Base-by-base conservation (phyloP, 2,113 vertebrate species). In the Sigmodon hispidus region DNA sequence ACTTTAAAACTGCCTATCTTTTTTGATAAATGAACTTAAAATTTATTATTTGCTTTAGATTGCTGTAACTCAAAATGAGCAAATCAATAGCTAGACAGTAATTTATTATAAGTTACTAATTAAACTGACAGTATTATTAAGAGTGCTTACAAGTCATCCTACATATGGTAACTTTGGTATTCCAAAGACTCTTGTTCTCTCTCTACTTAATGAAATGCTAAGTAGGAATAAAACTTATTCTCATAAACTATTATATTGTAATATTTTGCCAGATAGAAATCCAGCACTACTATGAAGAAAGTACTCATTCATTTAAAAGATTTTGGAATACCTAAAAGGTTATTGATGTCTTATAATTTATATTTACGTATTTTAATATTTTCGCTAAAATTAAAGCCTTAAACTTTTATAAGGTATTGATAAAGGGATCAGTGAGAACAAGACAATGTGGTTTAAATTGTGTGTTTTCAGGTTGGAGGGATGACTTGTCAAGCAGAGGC, bases 381-480 rank as follows among this genome's bases (percentile, higher is more conserved):
- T 76, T 81, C 76, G 75, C 77, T 76, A 79, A 65, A 55, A 50
- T 40, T 52, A 48, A 11, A 24, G 5, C 10, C 84, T 83, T 84
- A 80, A 76, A 24, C n/a, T 75, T 88, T 95, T 50, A 84, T 8
- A 88, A 55, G 61, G 26, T 59, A 87, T 15, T 79, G 5, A 26
- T 50, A 50, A 75, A 77, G 90, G 90, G 75, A 48, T 92, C 72
- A 93, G 52, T 81, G 91, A 81, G 77, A 97, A 91, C 72, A 84
- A 96, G 79, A 92, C 9, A 29, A 10, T 93, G 12, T 36, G 4
- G 19, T 86, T 50, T 50, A 48, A 84, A 45, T 34, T 67, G 31
- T 48, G 7, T 21, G 4, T 84, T n/a, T n/a, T 63, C 4, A 19
- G 26, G 17, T 34, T 45, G 81, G 40, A 84, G n/a, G 26, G 73